Evolutionary conservation across 2,797 vertebrate species (phyloP), one percentile per base, ranked within the genome.

Genomic region (Spea hammondii): DNA sequence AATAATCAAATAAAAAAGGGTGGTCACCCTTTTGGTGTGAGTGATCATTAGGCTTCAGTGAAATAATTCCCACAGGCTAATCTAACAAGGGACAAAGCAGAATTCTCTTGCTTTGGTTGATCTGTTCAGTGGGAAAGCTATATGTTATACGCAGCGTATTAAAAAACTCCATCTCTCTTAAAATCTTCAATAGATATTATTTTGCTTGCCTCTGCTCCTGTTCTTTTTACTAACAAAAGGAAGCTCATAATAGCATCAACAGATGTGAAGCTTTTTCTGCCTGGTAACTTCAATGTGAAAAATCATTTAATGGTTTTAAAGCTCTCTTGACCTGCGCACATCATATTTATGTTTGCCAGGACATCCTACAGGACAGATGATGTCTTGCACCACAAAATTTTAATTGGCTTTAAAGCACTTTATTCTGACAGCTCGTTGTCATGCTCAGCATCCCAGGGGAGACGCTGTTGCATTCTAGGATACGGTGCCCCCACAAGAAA

Each of bases 1-100:
- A 71, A 76, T 77, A 69, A 81, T 77, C 74, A 81, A 68, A 69
- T 55, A 62, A 77, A 77, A 77, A 32, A 32, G 68, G 62, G 69
- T 53, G 50, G 74, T 5, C 54, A 62, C 74, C 62, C 32, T 77
- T 81, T 54, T 72, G 64, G 55, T 77, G 48, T 32, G 64, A 77
- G 74, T 54, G 74, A 77, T 82, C 79, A 82, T 82, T 82, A 77
- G 64, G 79, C 60, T 51, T 44, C 13, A 11, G 14, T 55, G 59
- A 48, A 51, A 62, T 72, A 55, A 12, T 46, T 77, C 65, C 72
- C 74, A 73, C 69, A 32, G 53, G 69, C 54, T 76, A 66, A 72
- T 76, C 62, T 76, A 6, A 48, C 62, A 53, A 67, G 65, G 70
- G 74, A 77, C 79, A 82, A 73, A 68, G 74, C 69, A n/a, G 32